phyloP scores from a whole-genome alignment of 1,140 invertebrate species.

The Diorhabda carinulata region DNA sequence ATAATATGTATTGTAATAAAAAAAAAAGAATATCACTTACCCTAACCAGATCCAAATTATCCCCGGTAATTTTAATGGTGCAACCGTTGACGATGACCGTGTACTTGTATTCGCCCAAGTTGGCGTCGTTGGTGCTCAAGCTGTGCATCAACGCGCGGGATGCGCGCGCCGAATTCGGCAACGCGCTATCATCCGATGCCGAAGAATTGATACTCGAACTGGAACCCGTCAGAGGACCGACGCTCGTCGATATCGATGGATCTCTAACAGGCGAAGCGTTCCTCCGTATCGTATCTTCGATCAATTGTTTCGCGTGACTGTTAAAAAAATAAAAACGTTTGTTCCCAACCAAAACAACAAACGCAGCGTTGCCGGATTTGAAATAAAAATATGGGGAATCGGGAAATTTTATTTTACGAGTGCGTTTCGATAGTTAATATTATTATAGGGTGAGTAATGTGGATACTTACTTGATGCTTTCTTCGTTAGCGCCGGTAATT shows the following conservation, averaged over 20 bases:
- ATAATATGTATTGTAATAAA: no score
- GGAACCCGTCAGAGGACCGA: slow-evolving; percentile 60
- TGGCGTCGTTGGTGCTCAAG: slow-evolving; percentile 77
- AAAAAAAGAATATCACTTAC: slow-evolving; percentile 51
- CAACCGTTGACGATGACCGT: slow-evolving; percentile 76
- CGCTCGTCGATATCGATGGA: slow-evolving; percentile 47
- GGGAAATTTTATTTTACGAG: no score
- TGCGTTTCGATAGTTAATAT: no score
- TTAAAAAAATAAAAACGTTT: not conserved
- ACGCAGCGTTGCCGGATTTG: no score
- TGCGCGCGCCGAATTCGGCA: slow-evolving; percentile 42
- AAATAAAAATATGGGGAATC: no score
- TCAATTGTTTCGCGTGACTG: slow-evolving; percentile 84
- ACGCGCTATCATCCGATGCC: slow-evolving; percentile 65
- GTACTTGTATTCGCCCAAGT: slow-evolving; percentile 80
- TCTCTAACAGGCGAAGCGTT: slow-evolving; percentile 83
- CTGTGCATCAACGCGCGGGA: slow-evolving; percentile 67
- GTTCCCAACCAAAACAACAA: no score
- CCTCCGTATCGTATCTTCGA: slow-evolving; percentile 86
- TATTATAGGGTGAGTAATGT: not conserved
- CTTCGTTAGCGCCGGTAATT: slow-evolving; percentile 86
- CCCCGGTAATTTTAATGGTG: slow-evolving; percentile 78
- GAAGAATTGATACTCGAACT: slow-evolving; percentile 68
- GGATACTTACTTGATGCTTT: slow-evolving; percentile 79
- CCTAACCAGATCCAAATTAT: slow-evolving; percentile 76